Percentiles rank a stretch among this genome's conserved stretches.
These are phyloP conservation scores for Lysandra coridon DNA, from an alignment of 2,888 invertebrate species.

Conservation along the genomic window DNA sequence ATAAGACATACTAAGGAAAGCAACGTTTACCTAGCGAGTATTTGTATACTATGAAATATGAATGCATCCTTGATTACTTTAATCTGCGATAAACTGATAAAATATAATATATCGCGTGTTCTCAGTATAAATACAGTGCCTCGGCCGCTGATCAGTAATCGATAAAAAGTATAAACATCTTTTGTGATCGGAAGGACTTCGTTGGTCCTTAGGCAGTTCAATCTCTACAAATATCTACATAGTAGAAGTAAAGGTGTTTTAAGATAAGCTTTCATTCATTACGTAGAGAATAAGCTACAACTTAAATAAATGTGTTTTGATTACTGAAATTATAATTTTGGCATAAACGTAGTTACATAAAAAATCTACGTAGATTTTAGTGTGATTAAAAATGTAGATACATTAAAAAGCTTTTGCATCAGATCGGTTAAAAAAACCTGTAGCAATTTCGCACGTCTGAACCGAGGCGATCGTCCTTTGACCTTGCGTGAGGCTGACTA, in stretches of 20 bases:
- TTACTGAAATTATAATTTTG: neutral
- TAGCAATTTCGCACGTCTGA: neutral
- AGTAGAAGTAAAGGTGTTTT: neutral
- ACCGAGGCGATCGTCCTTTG: conserved; percentile 25
- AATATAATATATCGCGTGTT: conserved; percentile 29
- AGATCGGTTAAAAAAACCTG: neutral
- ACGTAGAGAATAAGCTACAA: neutral
- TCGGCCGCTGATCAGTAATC: neutral
- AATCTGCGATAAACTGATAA: conserved; percentile 42
- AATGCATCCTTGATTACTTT: conserved; percentile 36
- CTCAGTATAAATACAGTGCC: conserved; percentile 7
- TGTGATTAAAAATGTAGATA: neutral
- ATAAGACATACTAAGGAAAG: neutral
- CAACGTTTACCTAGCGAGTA: conserved; percentile 3
- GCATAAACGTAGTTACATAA: no score
- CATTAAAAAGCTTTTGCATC: neutral
- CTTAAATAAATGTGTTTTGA: neutral
- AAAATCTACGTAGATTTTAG: neutral
- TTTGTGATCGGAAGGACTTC: neutral
- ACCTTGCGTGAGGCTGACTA: conserved; percentile 33
- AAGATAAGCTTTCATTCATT: conserved; percentile 1
- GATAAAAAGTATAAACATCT: neutral
- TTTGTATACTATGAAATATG: conserved; percentile 30
- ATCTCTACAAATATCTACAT: neutral
- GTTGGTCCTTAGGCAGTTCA: neutral